A percentile compares a stretch with the other conserved stretches of the same genome.
These are phyloP conservation scores for Drosophila monieri DNA, from an alignment of 2,888 invertebrate species.

Conservation along the genomic window DNA sequence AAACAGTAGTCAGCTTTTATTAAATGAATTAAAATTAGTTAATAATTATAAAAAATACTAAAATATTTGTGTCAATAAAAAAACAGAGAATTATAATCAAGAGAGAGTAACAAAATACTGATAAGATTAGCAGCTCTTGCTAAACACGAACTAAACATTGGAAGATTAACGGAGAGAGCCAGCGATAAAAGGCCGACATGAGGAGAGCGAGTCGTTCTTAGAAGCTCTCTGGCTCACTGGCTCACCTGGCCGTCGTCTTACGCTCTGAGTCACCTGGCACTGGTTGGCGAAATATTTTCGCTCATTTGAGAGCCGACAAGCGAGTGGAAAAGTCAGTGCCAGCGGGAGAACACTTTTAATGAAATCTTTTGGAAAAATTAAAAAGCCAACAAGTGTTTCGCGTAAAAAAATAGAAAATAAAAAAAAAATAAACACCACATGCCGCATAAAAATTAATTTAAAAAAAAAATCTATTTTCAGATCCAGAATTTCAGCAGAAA, in stretches of 20 bases:
- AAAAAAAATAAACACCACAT: conserved; percentile 6
- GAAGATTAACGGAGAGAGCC: conserved; percentile 6
- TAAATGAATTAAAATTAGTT: background rate
- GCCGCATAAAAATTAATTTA: conserved; percentile 9
- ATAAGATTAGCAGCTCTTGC: conserved; percentile 58
- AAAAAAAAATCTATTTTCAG: conserved; percentile 36
- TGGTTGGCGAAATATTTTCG: conserved; percentile 9
- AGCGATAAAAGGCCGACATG: conserved; percentile 5
- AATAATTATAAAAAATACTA: background rate
- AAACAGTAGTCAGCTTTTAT: too few species aligned
- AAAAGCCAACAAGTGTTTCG: conserved; percentile 5
- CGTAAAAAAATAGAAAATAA: background rate
- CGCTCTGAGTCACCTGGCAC: conserved; percentile 19
- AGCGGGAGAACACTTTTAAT: conserved; percentile 11
- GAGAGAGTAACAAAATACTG: conserved; percentile 37
- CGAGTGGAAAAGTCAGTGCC: conserved; percentile 37
- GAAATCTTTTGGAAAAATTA: background rate
- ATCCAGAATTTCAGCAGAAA: conserved; percentile 8
- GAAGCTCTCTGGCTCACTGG: background rate
- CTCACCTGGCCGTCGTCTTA: too few species aligned
- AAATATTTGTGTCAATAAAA: conserved; percentile 12
- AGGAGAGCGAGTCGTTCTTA: conserved; percentile 10
- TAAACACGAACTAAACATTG: conserved; percentile 36
- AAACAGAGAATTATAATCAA: conserved; percentile 21
- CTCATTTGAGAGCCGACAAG: conserved; percentile 20